Base-by-base conservation (phyloP, 2,797 vertebrate genomes). In the Acipenser ruthenus region DNA sequence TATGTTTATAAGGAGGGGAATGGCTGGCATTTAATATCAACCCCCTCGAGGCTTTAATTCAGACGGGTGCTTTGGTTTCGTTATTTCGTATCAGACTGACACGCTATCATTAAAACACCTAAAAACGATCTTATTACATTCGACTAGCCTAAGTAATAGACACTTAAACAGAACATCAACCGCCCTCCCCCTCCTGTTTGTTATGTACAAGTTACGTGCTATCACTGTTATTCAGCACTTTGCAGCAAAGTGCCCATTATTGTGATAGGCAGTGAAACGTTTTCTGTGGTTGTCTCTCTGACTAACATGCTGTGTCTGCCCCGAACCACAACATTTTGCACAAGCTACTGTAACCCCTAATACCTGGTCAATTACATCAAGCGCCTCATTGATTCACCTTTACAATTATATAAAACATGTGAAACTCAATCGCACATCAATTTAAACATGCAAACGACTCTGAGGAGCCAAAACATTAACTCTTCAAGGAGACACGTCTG, bases 191-290 rank as follows among this genome's bases (percentile, higher is more conserved):
- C 7, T 8, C 59, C 12, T 60, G 65, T 18, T 13, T 65, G 50
- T 65, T 65, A 13, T 13, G 48, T 18, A 47, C 23, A 12, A 18
- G 5, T n/a, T 7, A 11, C 12, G 12, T 48, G 62, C 51, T 50
- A 48, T 62, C 62, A 52, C 49, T 15, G 55, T 71, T 67, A 68
- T 52, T 50, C 63, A 49, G 62, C 56, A 58, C 52, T 70, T 61
- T 49, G 49, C 49, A 11, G 11, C 53, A 50, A 68, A 52, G 50
- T 37, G 52, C 63, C 65, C 13, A 65, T 71, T 68, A 68, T 10
- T 50, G 18, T 61, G 66, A 67, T 60, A 50, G 18, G 37, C 13
- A 51, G 66, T 47, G 66, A 37, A 56, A 23, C 23, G 15, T 37
- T 67, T 23, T 50, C 60, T 10, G 13, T 13, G 55, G 62, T 67